Base-by-base conservation (phyloP, 2,797 vertebrate species). In the Sarcophilus harrisii region DNA sequence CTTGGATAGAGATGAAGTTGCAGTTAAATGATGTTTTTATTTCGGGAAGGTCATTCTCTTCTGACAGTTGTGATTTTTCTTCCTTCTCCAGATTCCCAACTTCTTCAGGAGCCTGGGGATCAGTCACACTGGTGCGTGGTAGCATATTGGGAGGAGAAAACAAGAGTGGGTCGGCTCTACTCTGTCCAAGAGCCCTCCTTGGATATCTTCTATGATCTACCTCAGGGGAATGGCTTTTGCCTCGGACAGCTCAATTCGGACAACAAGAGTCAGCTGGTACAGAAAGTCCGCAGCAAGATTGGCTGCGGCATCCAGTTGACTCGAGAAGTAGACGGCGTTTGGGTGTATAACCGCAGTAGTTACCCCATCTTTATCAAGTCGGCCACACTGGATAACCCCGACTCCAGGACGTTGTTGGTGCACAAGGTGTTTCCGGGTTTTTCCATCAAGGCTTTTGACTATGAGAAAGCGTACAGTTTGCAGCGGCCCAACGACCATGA, bases 141-240 rank as follows among this genome's bases (percentile, higher is more conserved):
- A 99, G 99, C 99, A 95, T 99, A 99, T 99, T 99, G 99, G 99
- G 99, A 99, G 99, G 99, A 99, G 98, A 99, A 99, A 98, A 99
- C 99, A 0, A 99, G 99, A 0, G 99, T 99, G 29, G 99, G 99
- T 96, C 99, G 99, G 98, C 99, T 99, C 98, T 99, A 99, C 98
- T 99, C 99, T 93, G 99, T 99, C 99, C 99, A 99, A 99, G 99
- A 99, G 98, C 98, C 99, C 95, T 99, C 99, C 98, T 99, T 99
- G 99, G 99, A 99, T 98, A 99, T 99, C 99, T 99, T 99, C 99
- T 99, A 99, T 91, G 99, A 99, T 99, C 99, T 99, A 99, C 99
- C 99, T 99, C 99, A 99, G 99, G 99, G 99, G 99, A 99, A 99
- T 90, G 99, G 99, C 99, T 99, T 99, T 98, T 99, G 99, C 98